Evolutionary conservation across 2,888 invertebrate species (phyloP), one percentile per base, ranked within the genome.

Genomic region (Aethes cnicana): DNA sequence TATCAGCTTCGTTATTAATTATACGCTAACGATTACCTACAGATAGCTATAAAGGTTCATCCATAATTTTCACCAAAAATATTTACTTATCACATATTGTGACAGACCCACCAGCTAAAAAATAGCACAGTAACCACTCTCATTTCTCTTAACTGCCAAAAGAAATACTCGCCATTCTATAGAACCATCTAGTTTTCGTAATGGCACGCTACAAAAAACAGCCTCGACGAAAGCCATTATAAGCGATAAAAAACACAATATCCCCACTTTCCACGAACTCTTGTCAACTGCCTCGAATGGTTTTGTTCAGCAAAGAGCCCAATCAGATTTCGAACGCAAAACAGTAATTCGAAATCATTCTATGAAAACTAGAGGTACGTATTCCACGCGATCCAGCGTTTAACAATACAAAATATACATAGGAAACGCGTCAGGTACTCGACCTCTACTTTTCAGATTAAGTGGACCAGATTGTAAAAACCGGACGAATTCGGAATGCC

Each of bases 281-380:
- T 26, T 52, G 46, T 52, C 46, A 46, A 33, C 32, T 9, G 26
- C 30, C 26, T 28, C 25, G 25, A 42, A 52, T 52, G 18, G 52
- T 46, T 39, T 39, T 46, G 44, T 52, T 17, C 43, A 8, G 39
- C 47, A 33, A 37, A 49, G 14, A 33, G 32, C 20, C 39, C 44
- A 52, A 52, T 52, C 52, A 32, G 52, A 52, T 52, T 50, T 21
- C 9, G 36, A 50, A 50, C 50, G 50, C 50, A 50, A 50, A 50
- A 50, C 50, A 50, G 50, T 44, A 23, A 50, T 50, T 44, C 36
- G 3, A 23, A 50, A 50, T 43, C 43, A 50, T 43, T 50, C 50
- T 30, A 50, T 50, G 43, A 36, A 43, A 50, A 43, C 43, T n/a
- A 14, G 35, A 12, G 8, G 20, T n/a, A n/a, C 11, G 21, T 6